Evolutionary conservation across 2,888 invertebrate species (phyloP).

Genomic region (Plagodis pulveraria): DNA sequence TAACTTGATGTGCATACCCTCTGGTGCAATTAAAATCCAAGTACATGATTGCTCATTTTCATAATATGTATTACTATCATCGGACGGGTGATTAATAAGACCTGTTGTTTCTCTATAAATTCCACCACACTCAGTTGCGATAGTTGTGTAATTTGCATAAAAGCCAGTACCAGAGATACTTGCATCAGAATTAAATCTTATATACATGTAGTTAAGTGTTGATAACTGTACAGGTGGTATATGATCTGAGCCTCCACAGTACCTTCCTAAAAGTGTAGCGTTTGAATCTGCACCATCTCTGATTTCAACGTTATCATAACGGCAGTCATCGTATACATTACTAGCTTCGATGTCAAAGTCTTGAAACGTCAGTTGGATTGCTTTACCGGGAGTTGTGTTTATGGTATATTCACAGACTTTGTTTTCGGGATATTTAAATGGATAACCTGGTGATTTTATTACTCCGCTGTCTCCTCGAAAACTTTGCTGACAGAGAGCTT

Average conservation of each 20-base stretch:
- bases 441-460: conserved; percentile 91
- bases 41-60: conserved; percentile 83
- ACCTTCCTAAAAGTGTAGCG: conserved; percentile 87
- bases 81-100: conserved; percentile 86
- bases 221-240: conserved; percentile 87
- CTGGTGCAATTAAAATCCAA: conserved; percentile 91
- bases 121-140: conserved; percentile 90
- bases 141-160: conserved; percentile 89
- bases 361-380: conserved; percentile 87
- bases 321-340: conserved; percentile 53
- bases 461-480: conserved; percentile 85
- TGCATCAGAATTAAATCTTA: conserved; percentile 87
- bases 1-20: conserved; percentile 88
- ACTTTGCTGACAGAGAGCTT: conserved; percentile 63
- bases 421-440: conserved; percentile 86
- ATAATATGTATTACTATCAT: conserved; percentile 66
- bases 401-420: conserved; percentile 89
- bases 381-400: conserved; percentile 85
- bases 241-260: conserved; percentile 85
- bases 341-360: conserved; percentile 88
- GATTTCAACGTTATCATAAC: conserved; percentile 83
- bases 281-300: conserved; percentile 88
- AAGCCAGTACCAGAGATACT: conserved; percentile 88
- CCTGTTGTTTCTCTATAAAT: conserved; percentile 86
- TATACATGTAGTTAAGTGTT: conserved; percentile 88